A percentile compares a stretch with the other conserved stretches of the same genome.
These are phyloP conservation scores for Crioceris asparagi DNA, from an alignment of 2,888 invertebrate species.

Conservation along the genomic window DNA sequence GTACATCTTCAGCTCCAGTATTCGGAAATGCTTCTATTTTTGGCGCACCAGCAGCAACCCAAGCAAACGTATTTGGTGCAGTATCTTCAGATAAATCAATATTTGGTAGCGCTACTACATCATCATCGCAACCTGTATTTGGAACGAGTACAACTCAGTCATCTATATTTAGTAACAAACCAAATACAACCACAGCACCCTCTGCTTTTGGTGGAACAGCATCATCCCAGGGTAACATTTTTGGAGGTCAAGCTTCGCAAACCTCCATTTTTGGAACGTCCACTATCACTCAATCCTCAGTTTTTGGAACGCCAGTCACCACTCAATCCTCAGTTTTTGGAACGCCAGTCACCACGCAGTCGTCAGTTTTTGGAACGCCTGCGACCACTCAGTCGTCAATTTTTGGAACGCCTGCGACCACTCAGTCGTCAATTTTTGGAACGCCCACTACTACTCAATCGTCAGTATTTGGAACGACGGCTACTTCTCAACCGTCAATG, in stretches of 20 bases:
- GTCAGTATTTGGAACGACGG: conserved; percentile 1
- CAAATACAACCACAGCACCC: conserved; percentile 7
- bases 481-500: neutral
- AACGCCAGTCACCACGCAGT: conserved; percentile 4
- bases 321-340: neutral
- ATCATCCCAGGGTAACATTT: neutral
- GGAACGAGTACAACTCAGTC: conserved; percentile 7
- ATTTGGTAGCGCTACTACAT: conserved; percentile 5
- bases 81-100: neutral
- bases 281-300: neutral
- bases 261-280: neutral
- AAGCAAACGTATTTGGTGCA: neutral
- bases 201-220: conserved; percentile 10
- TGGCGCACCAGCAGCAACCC: too few species aligned
- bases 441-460: neutral
- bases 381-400: conserved; percentile 4
- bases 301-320: neutral
- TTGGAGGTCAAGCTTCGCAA: neutral
- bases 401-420: conserved; percentile 4
- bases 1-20: neutral
- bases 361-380: conserved; percentile 9
- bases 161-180: conserved; percentile 7
- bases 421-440: neutral
- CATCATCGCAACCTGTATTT: conserved; percentile 6
- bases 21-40: conserved; percentile 1